Percentiles rank a stretch among this genome's conserved stretches.
Conservation (phyloP, 2,113 vertebrate species). For the Zosterops lateralis region DNA sequence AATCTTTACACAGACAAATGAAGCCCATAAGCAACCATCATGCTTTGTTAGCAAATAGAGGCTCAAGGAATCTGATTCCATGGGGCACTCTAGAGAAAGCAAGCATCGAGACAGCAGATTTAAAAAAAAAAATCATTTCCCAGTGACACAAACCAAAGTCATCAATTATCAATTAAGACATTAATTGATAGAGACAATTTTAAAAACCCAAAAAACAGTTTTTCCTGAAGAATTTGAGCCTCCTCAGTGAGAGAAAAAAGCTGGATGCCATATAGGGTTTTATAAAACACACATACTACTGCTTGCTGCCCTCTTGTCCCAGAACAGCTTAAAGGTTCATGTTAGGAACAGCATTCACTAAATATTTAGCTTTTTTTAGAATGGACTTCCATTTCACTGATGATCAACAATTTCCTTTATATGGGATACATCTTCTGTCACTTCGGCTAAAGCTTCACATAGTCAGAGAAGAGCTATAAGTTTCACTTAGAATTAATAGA, state of each 20-base stretch:
- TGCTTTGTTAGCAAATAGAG: not conserved
- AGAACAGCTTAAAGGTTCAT: not conserved
- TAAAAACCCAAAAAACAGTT: not conserved
- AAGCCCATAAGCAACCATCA: not conserved
- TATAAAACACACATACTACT: not conserved
- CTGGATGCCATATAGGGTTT: not conserved
- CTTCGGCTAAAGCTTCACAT: not conserved
- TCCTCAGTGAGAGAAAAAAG: not conserved
- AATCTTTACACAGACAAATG: not conserved
- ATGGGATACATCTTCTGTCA: not conserved
- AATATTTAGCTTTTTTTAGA: constrained; percentile 16
- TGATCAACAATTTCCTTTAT: constrained; percentile 16
- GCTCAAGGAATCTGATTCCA: not conserved
- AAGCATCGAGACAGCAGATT: not conserved
- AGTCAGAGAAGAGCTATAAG: not conserved
- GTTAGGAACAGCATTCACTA: not conserved
- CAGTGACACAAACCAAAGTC: not conserved
- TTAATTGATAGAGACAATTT: not conserved
- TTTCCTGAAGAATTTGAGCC: not conserved
- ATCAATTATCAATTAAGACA: not conserved
- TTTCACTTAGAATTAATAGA: not conserved
- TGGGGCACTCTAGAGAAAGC: not conserved
- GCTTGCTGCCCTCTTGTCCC: not conserved
- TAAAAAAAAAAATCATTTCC: not conserved
- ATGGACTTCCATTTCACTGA: not conserved